These are phyloP conservation scores for Sylvietta virens DNA, from an alignment of 2,113 vertebrate species.

Conservation along the genomic window DNA sequence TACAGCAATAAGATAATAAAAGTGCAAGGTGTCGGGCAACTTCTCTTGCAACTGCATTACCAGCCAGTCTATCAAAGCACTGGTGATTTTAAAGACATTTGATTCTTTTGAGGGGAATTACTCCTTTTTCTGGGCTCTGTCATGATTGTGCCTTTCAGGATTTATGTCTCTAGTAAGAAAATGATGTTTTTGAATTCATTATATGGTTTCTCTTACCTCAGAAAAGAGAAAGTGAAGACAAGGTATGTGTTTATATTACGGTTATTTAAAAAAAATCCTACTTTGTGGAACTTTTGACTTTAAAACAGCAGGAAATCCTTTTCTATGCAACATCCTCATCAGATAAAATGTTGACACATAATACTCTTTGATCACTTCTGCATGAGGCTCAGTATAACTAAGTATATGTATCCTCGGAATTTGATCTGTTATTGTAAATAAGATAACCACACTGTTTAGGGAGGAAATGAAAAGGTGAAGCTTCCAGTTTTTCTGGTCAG, in stretches of 20 bases:
- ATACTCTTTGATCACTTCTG: neutral
- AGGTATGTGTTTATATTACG: neutral
- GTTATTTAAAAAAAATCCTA: neutral
- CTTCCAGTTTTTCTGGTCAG: neutral
- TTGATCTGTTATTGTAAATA: neutral
- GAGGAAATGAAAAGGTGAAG: neutral
- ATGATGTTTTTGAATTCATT: neutral
- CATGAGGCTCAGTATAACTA: neutral
- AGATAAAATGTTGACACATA: neutral
- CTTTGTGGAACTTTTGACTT: neutral
- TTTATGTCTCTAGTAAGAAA: neutral
- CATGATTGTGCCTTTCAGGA: neutral
- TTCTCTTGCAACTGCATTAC: neutral
- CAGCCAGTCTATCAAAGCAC: neutral
- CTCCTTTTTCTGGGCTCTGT: neutral
- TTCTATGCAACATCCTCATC: neutral
- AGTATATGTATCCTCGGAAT: neutral
- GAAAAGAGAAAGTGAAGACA: neutral
- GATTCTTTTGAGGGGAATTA: neutral
- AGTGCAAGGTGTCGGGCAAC: neutral
- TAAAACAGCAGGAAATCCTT: neutral
- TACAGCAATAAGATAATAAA: neutral
- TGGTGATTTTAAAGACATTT: neutral
- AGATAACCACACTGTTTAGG: neutral
- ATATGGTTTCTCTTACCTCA: neutral